A percentile compares a stretch with the other conserved stretches of the same genome.
These are phyloP conservation scores for Lordiphosa mommai DNA, from an alignment of 1,140 invertebrate genomes.

Conservation along the genomic window DNA sequence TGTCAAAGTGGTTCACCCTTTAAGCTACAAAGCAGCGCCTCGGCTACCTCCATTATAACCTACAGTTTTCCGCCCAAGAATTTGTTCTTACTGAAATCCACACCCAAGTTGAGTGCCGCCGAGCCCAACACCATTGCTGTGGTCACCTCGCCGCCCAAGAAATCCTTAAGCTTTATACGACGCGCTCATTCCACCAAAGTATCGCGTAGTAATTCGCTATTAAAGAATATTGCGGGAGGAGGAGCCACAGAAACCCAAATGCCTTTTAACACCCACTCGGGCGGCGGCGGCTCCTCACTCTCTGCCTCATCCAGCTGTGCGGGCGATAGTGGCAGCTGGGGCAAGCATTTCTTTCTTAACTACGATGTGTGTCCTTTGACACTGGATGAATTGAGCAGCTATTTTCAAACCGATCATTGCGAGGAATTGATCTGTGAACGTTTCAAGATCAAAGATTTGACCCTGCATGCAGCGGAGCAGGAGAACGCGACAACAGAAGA, in stretches of 20 bases:
- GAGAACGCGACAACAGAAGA: slow-evolving; percentile 13
- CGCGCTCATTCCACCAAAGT: slow-evolving; percentile 87
- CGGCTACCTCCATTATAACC: slow-evolving; percentile 61
- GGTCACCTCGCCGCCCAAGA: slow-evolving; percentile 78
- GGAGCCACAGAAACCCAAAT: not conserved
- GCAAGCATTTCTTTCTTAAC: slow-evolving; percentile 75
- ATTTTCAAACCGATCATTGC: slow-evolving; percentile 75
- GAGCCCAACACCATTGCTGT: slow-evolving; percentile 8
- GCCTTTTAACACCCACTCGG: no score
- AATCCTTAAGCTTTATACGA: slow-evolving; percentile 83
- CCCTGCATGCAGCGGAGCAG: slow-evolving; percentile 20
- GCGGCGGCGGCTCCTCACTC: slow-evolving; percentile 39
- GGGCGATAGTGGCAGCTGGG: slow-evolving; percentile 80
- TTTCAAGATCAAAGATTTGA: slow-evolving; percentile 71
- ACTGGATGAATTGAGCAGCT: slow-evolving; percentile 67
- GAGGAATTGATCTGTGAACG: slow-evolving; percentile 70
- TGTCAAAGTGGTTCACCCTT: slow-evolving; percentile 27
- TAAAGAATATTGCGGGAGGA: slow-evolving; percentile 79
- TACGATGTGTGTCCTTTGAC: slow-evolving; percentile 71
- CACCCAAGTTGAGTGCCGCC: slow-evolving; percentile 49
- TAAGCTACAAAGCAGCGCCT: slow-evolving; percentile 56
- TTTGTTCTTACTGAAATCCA: slow-evolving; percentile 75
- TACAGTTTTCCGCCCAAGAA: slow-evolving; percentile 77
- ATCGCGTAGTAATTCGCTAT: slow-evolving; percentile 83
- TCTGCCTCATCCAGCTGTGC: slow-evolving; percentile 59